Base-by-base conservation (phyloP, 1,140 invertebrate genomes). In the Zaprionus capensis region DNA sequence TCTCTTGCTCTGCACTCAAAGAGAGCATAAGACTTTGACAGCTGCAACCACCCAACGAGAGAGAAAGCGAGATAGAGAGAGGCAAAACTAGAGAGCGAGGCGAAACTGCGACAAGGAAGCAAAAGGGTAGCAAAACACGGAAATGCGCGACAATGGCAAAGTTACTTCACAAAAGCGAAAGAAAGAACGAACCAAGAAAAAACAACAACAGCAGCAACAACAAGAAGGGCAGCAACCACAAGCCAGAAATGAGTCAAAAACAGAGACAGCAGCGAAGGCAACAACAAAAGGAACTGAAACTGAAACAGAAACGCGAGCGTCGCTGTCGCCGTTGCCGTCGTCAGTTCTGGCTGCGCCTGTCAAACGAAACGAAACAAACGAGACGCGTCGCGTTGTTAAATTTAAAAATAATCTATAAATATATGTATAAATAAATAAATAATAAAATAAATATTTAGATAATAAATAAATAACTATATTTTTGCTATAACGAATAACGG, bases 71-170 rank as follows among this genome's bases (percentile, higher is more conserved):
- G 46, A 56, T 49, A 62, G 26, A 34, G 34, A 58, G 55, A 44
- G 36, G 34, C 28, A n/a, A 17, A 49, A 2, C 9, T 36, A 15
- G 49, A 62, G 31, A 58, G 63, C 22, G 36, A 70, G n/a, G 15
- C 57, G 71, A 69, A 73, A 62, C 7, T 49, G 38, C 22, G 56
- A 90, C 55, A 49, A 81, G 84, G 85, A 88, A 85, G 75, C 82
- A 61, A 85, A 85, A 85, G 84, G 81, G 85, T 88, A 85, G 80
- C 85, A 66, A 84, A 88, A 90, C 88, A 90, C 81, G 84, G 84
- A 88, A 88, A 85, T 85, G 85, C 66, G 85, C 81, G 71, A 74
- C 75, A 66, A 74, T 76, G 63, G 75, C 81, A 81, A 81, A 56
- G 69, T 88, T 87, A 88, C 81, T 88, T 83, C 61, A 81, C 17